Conservation (phyloP, 2,888 invertebrate species). For the Tromatobia lineatoria region DNA sequence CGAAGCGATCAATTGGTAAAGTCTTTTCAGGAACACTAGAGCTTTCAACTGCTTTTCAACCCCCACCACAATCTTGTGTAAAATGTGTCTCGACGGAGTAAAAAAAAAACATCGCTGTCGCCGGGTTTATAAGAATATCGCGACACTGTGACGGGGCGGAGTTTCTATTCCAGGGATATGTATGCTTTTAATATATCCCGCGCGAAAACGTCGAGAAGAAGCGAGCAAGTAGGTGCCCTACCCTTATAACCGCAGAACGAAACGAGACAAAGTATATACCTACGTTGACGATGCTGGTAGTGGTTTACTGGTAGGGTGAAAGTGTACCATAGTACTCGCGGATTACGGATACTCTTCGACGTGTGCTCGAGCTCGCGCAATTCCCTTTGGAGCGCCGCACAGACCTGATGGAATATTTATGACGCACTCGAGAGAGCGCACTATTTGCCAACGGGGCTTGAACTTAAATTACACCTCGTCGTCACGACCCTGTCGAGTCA, state of each 20-base stretch:
- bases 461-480: slow-evolving; percentile 64
- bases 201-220: slow-evolving; percentile 48
- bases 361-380: slow-evolving; percentile 43
- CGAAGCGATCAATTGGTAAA: not conserved
- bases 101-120: slow-evolving; percentile 16
- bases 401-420: slow-evolving; percentile 67
- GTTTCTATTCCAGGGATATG: slow-evolving; percentile 59
- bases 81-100: not conserved
- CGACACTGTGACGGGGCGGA: slow-evolving; percentile 28
- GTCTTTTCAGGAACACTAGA: not conserved
- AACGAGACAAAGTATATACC: slow-evolving; percentile 22
- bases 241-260: slow-evolving; percentile 53
- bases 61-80: not conserved
- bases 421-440: slow-evolving; percentile 55
- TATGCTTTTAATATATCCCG: slow-evolving; percentile 58
- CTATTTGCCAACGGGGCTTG: slow-evolving; percentile 58
- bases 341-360: slow-evolving; percentile 55
- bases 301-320: slow-evolving; percentile 46
- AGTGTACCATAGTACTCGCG: slow-evolving; percentile 47
- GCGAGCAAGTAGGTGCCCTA: slow-evolving; percentile 42
- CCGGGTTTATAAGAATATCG: slow-evolving; percentile 48
- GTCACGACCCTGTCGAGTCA: slow-evolving; percentile 36
- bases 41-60: not conserved
- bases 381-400: slow-evolving; percentile 55
- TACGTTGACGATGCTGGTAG: slow-evolving; percentile 23